Evolutionary conservation across 2,797 vertebrate species (phyloP).

Genomic region (Hipposideros larvatus): DNA sequence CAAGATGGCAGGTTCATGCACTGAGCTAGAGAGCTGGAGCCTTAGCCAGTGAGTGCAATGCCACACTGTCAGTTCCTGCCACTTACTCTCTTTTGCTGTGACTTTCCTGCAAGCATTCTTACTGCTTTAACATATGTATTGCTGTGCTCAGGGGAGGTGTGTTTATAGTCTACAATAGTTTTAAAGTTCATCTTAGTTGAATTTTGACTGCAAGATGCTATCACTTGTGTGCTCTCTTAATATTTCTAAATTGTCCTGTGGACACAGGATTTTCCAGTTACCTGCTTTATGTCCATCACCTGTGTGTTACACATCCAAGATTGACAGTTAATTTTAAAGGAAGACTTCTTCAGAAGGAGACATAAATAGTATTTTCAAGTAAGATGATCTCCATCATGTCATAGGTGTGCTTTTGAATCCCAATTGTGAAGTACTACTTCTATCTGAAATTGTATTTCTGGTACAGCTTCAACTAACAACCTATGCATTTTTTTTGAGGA

Average conservation of each 20-base stretch:
- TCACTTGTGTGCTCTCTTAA: background rate
- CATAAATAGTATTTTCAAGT: background rate
- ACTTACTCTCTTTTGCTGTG: background rate
- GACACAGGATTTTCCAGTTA: background rate
- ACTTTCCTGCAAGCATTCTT: background rate
- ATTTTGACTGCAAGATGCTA: background rate
- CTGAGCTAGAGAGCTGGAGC: background rate
- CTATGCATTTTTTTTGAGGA: background rate
- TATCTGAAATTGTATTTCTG: background rate
- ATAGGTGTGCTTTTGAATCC: background rate
- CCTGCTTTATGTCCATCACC: background rate
- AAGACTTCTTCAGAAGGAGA: background rate
- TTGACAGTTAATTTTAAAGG: background rate
- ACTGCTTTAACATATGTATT: background rate
- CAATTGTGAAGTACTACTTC: background rate
- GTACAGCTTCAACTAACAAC: background rate
- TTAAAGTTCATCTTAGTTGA: background rate
- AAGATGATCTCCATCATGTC: background rate
- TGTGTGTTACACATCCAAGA: background rate
- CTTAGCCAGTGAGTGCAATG: fast-evolving
- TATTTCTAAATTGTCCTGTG: background rate
- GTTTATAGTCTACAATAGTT: background rate
- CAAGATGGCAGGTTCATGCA: fast-evolving
- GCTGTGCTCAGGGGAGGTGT: background rate
- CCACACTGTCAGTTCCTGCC: background rate